Evolutionary conservation across 2,888 invertebrate genomes (phyloP).

Genomic region (Adineta ricciae): DNA sequence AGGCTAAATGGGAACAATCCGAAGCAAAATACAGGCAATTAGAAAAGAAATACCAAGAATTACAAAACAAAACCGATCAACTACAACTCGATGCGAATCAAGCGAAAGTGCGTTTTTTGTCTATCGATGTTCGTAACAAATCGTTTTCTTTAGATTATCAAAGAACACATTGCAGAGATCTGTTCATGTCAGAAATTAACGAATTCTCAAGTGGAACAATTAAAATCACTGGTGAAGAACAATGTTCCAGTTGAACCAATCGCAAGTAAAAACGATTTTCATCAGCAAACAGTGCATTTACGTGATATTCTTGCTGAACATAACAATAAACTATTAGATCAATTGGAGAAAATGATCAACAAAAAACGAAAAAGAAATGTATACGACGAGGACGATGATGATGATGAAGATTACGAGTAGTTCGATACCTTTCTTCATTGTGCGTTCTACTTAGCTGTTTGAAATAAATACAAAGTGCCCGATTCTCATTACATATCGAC

Average conservation of each 20-base stretch:
- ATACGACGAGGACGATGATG: background rate
- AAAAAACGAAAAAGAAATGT: background rate
- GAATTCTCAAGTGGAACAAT: background rate
- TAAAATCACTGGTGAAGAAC: background rate
- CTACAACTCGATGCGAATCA: background rate
- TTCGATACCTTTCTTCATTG: background rate
- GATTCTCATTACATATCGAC: no score
- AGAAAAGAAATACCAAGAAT: background rate
- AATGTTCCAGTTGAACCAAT: background rate
- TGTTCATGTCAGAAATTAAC: background rate
- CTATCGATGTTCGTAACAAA: background rate
- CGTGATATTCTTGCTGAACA: background rate
- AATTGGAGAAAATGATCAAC: background rate
- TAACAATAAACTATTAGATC: background rate
- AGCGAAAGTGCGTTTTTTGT: background rate
- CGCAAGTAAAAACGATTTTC: background rate
- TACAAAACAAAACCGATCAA: background rate
- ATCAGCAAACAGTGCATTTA: background rate
- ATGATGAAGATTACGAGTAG: background rate
- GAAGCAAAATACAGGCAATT: background rate
- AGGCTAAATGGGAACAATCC: background rate
- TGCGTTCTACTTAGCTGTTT: background rate
- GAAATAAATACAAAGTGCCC: background rate
- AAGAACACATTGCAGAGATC: background rate
- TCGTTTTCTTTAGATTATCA: background rate